Evolutionary conservation across 2,797 vertebrate species (phyloP).

Genomic region (Gobionotothen gibberifrons): DNA sequence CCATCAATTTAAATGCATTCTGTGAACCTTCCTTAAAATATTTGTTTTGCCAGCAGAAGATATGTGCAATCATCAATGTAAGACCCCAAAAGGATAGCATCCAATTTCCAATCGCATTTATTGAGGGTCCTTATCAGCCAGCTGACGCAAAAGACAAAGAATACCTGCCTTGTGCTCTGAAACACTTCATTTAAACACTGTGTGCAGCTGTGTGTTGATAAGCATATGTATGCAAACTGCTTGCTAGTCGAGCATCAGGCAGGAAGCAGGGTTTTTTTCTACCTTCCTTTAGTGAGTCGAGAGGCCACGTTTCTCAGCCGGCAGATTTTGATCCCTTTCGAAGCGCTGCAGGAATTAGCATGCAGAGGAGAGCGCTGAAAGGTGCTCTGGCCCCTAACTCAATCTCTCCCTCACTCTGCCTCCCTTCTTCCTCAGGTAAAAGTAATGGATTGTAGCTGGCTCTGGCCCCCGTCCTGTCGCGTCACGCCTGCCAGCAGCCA

Average conservation of each 20-base stretch:
- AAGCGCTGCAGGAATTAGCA: constrained; percentile 70
- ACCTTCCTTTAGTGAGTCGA: constrained; percentile 53
- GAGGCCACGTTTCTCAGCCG: constrained; percentile 63
- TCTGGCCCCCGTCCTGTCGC: constrained; percentile 67
- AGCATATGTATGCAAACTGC: constrained; percentile 45
- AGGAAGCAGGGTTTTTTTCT: constrained; percentile 47
- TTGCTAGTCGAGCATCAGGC: constrained; percentile 25
- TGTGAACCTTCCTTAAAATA: not conserved
- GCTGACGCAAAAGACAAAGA: constrained; percentile 2
- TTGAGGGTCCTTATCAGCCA: not conserved
- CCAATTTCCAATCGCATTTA: constrained; percentile 12
- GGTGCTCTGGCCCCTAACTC: constrained; percentile 74
- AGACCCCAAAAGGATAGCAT: constrained; percentile 19
- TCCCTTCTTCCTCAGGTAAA: constrained; percentile 67
- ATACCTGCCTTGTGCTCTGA: not conserved
- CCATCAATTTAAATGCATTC: not conserved
- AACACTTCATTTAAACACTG: constrained; percentile 34
- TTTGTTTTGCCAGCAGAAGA: not conserved
- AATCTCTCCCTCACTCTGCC: constrained; percentile 46
- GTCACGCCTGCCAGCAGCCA: constrained; percentile 67
- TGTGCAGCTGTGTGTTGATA: constrained; percentile 46
- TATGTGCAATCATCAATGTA: not conserved
- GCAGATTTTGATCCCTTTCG: constrained; percentile 70
- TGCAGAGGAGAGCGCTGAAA: constrained; percentile 69
- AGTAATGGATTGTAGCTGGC: constrained; percentile 77